A percentile compares a stretch with the other conserved stretches of the same genome.
Conservation (phyloP, 35 echinoderm and acorn worm genomes). For the Apostichopus parvimensis region DNA sequence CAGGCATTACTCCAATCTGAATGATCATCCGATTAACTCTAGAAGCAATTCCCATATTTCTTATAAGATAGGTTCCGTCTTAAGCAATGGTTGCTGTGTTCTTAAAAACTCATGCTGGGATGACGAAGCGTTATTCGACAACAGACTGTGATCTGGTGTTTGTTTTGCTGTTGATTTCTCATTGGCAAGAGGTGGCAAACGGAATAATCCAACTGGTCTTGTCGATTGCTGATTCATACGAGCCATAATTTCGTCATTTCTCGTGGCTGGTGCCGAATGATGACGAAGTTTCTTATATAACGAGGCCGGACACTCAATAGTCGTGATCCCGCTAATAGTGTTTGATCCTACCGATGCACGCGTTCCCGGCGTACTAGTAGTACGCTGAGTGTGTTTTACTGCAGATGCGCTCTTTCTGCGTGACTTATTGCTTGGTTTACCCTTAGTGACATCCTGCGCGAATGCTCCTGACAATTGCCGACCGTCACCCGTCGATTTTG, state of each 20-base stretch:
- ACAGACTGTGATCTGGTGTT: not conserved
- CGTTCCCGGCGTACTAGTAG: not conserved
- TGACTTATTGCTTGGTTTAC: not conserved
- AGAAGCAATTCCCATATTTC: too few species aligned
- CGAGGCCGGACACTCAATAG: slow-evolving; percentile 17
- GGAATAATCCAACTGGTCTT: slow-evolving; percentile 14
- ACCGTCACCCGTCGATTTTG: not conserved
- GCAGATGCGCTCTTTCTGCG: slow-evolving; percentile 22
- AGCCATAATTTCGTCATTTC: slow-evolving; percentile 32
- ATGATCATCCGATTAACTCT: too few species aligned
- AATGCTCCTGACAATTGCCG: not conserved
- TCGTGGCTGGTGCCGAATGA: slow-evolving; percentile 17
- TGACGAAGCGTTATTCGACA: not conserved
- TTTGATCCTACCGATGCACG: not conserved
- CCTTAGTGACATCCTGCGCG: too few species aligned
- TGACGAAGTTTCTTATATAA: slow-evolving; percentile 42
- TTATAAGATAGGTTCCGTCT: not conserved
- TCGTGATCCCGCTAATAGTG: not conserved
- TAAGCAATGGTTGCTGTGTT: not conserved
- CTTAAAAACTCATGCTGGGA: not conserved
- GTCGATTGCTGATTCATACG: not conserved
- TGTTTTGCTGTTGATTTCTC: not conserved
- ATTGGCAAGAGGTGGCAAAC: slow-evolving; percentile 34
- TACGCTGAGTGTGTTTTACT: not conserved
- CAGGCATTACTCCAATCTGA: too few species aligned